A percentile compares a stretch with the other conserved stretches of the same genome.
phyloP scores from a whole-genome alignment of 2,113 vertebrate genomes.

The Scomber scombrus region DNA sequence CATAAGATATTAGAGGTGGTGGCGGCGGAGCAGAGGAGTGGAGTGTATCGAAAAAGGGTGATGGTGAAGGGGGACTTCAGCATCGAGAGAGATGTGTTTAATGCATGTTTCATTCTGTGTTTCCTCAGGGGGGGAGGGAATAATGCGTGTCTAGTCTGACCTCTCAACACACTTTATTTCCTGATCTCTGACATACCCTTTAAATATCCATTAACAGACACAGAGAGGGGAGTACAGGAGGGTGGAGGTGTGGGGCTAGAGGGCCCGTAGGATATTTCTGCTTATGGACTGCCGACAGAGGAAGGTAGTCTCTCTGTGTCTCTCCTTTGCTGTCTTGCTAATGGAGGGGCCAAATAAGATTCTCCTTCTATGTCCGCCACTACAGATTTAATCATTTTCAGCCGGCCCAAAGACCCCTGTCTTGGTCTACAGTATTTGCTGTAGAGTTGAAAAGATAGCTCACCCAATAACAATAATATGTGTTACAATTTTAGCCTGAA shows the following conservation, averaged over 20 bases:
- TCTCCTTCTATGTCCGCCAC: conserved; percentile 25
- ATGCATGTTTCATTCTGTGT: conserved; percentile 68
- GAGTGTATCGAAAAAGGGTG: conserved; percentile 56
- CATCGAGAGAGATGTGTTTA: conserved; percentile 64
- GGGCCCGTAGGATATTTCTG: conserved; percentile 39
- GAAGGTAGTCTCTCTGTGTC: conserved; percentile 7
- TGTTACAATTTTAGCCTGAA: too few species aligned
- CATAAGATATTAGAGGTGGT: conserved; percentile 81
- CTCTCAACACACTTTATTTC: conserved; percentile 65
- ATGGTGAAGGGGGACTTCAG: background rate
- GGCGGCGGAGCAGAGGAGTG: conserved; percentile 53
- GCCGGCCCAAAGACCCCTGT: background rate
- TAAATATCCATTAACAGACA: conserved; percentile 80
- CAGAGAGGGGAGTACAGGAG: conserved; percentile 28
- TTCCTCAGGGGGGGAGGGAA: conserved; percentile 49
- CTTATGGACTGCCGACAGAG: conserved; percentile 48
- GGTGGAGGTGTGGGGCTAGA: conserved; percentile 17
- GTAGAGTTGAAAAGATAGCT: conserved; percentile 18
- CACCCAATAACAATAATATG: background rate
- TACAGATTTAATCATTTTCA: conserved; percentile 49
- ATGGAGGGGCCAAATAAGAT: conserved; percentile 45
- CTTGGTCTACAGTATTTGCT: conserved; percentile 15
- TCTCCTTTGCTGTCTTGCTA: conserved; percentile 35
- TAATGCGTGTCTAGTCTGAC: conserved; percentile 66
- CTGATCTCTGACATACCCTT: conserved; percentile 78